Base-by-base conservation (phyloP, 2,797 vertebrate genomes). In the Typhlichthys subterraneus region DNA sequence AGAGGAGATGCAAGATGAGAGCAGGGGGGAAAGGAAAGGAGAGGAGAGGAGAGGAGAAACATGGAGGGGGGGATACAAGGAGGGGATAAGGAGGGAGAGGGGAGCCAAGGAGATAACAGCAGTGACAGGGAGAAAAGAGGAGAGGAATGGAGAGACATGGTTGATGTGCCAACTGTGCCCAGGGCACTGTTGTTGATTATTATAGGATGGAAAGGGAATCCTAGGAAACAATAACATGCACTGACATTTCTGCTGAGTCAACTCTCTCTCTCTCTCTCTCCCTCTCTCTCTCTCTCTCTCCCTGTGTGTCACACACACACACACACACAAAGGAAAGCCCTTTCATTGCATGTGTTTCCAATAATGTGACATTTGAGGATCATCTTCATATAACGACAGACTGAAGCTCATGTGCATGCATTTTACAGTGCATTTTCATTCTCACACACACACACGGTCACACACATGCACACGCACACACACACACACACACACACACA, bases 191-290 rank as follows among this genome's bases (percentile, higher is more conserved):
- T 80, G 85, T 86, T 72, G 83, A 90, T 87, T 73, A 85, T 79
- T 67, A 71, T 53, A 61, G 55, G 54, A 61, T 72, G 72, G 75
- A 82, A 81, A 87, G 73, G 76, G 78, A 63, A 71, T 75, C 77
- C 38, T 64, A 71, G 81, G 82, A 87, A 85, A 87, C 62, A 52
- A 65, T 83, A 65, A 79, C 2, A 23, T 23, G 19, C 19, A 23
- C 19, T 23, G 19, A 23, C 19, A 83, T 79, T 69, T 83, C 49
- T 90, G 86, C 87, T 90, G 85, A 91, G 78, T 84, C 80, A 70
- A 84, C 82, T 80, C 63, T 74, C 76, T 80, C 59, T 70, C 71
- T 70, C 72, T 53, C 17, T 84, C 59, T 57, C 70, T 58, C 65
- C 54, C 59, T 3, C 17, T 17, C 17, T 56, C 29, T 51, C 63